Evolutionary conservation across 2,888 invertebrate genomes (phyloP).

Genomic region (Cylloceria caligata): DNA sequence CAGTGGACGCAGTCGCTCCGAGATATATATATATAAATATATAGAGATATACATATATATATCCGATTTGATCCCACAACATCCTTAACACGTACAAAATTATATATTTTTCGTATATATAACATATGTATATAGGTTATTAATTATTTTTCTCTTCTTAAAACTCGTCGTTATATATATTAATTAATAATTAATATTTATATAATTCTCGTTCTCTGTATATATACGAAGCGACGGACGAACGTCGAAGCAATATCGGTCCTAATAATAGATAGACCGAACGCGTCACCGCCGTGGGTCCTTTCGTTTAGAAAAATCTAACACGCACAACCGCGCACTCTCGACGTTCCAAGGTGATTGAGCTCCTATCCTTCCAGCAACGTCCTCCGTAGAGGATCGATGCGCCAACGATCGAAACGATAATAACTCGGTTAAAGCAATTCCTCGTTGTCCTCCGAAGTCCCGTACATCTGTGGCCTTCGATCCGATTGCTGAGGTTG

Average conservation of each 20-base stretch:
- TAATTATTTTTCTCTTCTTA: constrained; percentile 57
- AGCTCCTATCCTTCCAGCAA: not conserved
- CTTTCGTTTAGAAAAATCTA: not conserved
- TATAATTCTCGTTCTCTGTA: constrained; percentile 53
- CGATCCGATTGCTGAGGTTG: constrained; percentile 75
- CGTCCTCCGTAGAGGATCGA: not conserved
- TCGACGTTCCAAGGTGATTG: constrained; percentile 11
- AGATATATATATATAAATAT: constrained; percentile 61
- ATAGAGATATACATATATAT: constrained; percentile 54
- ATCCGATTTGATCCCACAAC: constrained; percentile 80
- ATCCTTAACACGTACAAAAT: constrained; percentile 72
- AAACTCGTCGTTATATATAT: constrained; percentile 49
- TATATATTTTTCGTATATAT: constrained; percentile 65
- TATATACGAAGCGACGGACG: constrained; percentile 35
- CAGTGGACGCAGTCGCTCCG: constrained; percentile 62
- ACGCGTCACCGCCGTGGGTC: not conserved
- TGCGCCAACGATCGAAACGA: constrained; percentile 42
- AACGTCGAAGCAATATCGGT: constrained; percentile 12
- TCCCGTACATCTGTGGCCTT: constrained; percentile 83
- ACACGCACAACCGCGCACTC: constrained; percentile 4
- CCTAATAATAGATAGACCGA: not conserved
- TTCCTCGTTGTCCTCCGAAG: constrained; percentile 83
- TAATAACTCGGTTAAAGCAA: constrained; percentile 75
- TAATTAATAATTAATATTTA: constrained; percentile 62
- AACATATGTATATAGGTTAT: constrained; percentile 63